Conservation (phyloP, 2,888 invertebrate genomes). For the Syrista parreyssii region DNA sequence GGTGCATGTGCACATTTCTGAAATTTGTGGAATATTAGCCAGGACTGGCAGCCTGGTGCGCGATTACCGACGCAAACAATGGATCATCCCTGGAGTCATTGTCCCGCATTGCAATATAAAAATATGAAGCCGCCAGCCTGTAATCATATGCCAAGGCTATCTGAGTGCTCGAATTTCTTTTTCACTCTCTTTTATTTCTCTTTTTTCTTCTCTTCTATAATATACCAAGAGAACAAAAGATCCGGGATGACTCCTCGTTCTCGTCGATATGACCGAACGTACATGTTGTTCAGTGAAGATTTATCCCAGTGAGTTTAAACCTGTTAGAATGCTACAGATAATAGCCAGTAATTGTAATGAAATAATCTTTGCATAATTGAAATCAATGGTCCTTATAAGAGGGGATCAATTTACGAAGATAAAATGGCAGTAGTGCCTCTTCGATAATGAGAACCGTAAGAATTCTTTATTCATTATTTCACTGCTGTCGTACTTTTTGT, state of each 20-base stretch:
- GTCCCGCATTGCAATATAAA: slow-evolving; percentile 39
- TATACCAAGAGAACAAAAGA: no score
- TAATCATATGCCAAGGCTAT: slow-evolving; percentile 41
- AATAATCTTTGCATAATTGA: background rate
- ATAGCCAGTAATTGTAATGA: no score
- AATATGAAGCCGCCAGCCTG: slow-evolving; percentile 35
- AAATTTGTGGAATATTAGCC: slow-evolving; percentile 31
- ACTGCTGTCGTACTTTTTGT: no score
- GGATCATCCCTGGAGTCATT: slow-evolving; percentile 36
- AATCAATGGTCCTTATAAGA: slow-evolving; percentile 26
- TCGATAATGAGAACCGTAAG: slow-evolving; percentile 14
- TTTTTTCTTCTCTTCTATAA: no score
- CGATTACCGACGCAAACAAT: slow-evolving; percentile 47
- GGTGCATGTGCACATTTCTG: background rate
- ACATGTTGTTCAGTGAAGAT: no score
- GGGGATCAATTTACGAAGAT: background rate
- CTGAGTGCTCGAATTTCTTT: slow-evolving; percentile 32
- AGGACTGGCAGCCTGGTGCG: slow-evolving; percentile 36
- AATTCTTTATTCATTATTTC: no score
- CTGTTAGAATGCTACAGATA: no score
- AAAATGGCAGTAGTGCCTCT: slow-evolving; percentile 1
- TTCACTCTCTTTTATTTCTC: no score
- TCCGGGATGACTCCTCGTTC: no score
- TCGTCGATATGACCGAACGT: no score
- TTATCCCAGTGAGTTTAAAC: no score